Conservation (phyloP, 53 echinoderm and acorn worm species). For the Temnopleurus reevesii region DNA sequence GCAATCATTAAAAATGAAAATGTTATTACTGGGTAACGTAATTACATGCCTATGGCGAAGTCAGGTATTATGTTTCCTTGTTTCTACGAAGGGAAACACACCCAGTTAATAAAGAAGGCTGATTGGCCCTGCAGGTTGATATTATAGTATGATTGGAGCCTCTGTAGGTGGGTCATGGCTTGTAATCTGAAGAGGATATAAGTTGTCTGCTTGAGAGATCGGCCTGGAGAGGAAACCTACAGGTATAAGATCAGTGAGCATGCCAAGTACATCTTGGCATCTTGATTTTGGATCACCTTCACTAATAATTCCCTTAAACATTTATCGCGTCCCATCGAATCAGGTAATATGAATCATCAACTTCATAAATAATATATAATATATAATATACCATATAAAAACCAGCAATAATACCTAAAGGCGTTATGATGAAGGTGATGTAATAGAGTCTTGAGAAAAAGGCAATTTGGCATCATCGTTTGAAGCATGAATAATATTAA, state of each 20-base stretch:
- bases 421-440: too few species aligned
- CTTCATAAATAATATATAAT: too few species aligned
- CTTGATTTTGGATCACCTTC: not conserved
- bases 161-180: not conserved
- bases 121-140: not conserved
- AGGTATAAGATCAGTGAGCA: not conserved
- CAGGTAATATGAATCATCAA: too few species aligned
- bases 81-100: not conserved
- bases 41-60: conserved; percentile 20
- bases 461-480: too few species aligned
- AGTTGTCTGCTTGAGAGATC: not conserved
- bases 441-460: too few species aligned
- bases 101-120: not conserved
- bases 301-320: too few species aligned
- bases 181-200: conserved; percentile 12
- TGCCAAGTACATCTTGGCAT: not conserved
- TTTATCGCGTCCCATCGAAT: too few species aligned
- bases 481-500: too few species aligned
- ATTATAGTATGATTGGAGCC: not conserved
- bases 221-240: not conserved
- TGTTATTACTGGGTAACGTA: conserved; percentile 1
- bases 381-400: too few species aligned
- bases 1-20: conserved; percentile 14
- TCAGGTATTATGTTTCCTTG: not conserved
- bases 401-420: too few species aligned